Percentiles rank a stretch among this genome's conserved stretches.
phyloP scores from a whole-genome alignment of 1,140 invertebrate species.

The Drosophila ironensis region DNA sequence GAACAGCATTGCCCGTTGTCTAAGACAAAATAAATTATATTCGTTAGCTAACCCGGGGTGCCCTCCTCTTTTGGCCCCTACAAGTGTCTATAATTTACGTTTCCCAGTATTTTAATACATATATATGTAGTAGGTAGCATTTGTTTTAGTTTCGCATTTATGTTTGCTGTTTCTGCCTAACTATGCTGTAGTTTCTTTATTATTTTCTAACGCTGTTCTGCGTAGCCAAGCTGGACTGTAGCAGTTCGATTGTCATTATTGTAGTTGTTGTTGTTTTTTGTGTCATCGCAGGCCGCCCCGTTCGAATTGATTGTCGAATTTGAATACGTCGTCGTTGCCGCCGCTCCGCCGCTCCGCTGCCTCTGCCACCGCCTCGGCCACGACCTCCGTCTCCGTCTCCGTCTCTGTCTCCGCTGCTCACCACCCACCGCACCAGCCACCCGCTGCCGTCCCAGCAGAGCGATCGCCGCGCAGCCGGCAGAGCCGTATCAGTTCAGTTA shows the following conservation, averaged over 20 bases:
- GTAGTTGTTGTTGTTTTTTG: slow-evolving; percentile 62
- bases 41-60: too few species aligned
- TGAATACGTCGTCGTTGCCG: slow-evolving; percentile 55
- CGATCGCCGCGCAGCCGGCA: slow-evolving; percentile 7
- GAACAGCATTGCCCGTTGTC: too few species aligned
- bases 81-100: too few species aligned
- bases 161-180: not conserved
- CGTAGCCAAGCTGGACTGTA: slow-evolving; percentile 12
- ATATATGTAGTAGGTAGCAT: too few species aligned
- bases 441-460: not conserved
- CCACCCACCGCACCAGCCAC: not conserved
- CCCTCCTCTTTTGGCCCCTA: too few species aligned
- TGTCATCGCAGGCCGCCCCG: slow-evolving; percentile 67
- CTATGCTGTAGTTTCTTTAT: not conserved
- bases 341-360: slow-evolving; percentile 30
- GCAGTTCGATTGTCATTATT: slow-evolving; percentile 73
- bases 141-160: not conserved
- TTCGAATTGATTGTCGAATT: slow-evolving; percentile 75
- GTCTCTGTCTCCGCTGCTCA: slow-evolving; percentile 3
- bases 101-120: too few species aligned
- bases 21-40: too few species aligned
- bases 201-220: not conserved
- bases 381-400: not conserved
- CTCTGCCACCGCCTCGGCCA: not conserved
- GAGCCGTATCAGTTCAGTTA: slow-evolving; percentile 72